These are phyloP conservation scores for Calycopis cecrops DNA, from an alignment of 1,140 invertebrate genomes.

Conservation along the genomic window DNA sequence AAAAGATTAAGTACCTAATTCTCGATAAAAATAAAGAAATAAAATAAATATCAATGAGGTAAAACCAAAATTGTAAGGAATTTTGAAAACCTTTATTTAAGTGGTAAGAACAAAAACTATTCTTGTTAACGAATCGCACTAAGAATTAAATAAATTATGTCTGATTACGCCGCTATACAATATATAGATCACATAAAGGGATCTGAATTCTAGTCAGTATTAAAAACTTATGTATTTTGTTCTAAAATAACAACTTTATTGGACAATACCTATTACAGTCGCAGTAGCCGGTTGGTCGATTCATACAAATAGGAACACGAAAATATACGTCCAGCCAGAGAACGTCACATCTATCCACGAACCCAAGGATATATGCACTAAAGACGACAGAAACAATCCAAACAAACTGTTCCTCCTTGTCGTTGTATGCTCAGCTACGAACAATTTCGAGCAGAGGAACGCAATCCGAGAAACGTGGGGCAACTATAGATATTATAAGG, in stretches of 20 bases:
- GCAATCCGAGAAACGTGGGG: constrained; percentile 91
- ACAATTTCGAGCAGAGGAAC: constrained; percentile 78
- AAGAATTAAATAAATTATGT: no score
- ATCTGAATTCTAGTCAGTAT: no score
- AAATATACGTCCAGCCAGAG: constrained; percentile 81
- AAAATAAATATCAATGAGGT: no score
- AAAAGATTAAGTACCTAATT: no score
- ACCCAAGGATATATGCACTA: constrained; percentile 77
- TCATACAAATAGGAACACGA: constrained; percentile 82
- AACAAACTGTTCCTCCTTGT: constrained; percentile 79
- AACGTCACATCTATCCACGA: constrained; percentile 81
- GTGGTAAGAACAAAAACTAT: no score
- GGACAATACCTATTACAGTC: constrained; percentile 61
- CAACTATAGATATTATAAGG: constrained; percentile 75
- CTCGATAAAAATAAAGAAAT: no score
- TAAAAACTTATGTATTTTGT: not conserved
- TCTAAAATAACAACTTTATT: not conserved
- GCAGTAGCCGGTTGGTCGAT: constrained; percentile 82
- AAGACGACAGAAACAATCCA: constrained; percentile 41
- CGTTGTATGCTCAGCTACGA: constrained; percentile 83
- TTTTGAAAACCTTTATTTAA: no score
- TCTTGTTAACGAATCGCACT: no score
- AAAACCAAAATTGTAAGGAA: no score
- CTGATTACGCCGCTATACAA: no score
- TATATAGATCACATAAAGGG: no score